Base-by-base conservation (phyloP, 2,113 vertebrate genomes). In the Smithornis capensis region DNA sequence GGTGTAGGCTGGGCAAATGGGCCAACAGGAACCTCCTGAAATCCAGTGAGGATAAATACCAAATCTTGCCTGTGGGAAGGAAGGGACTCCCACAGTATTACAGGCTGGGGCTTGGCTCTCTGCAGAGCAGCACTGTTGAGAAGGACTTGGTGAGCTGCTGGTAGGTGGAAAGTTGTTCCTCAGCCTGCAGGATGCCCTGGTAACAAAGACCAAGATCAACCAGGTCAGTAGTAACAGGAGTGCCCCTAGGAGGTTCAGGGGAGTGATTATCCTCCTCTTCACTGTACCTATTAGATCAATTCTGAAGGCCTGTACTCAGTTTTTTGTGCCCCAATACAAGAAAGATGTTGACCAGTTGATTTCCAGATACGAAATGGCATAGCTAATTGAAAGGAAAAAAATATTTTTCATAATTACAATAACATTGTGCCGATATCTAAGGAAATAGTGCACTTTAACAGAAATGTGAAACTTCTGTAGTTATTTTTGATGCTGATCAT, bases 391-490 rank as follows among this genome's bases (percentile, higher is more conserved):
- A 73, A 55, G 33, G 29, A 69, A 22, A 53, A 60, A 94, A 75
- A n/a, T 35, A 44, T 75, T 88, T 47, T 24, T 82, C 13, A 68
- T 9, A 10, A 19, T 87, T 83, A 69, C 19, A 45, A 24, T 62
- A 90, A 21, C 2, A 45, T 57, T 62, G 13, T 67, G 12, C 31
- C 23, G n/a, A 14, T 28, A 49, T 5, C 47, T 75, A 45, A 80
- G 25, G 15, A 27, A 85, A 79, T 33, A 53, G 14, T n/a, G 70
- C 70, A 37, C n/a, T 75, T 65, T 14, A 13, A 8, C 17, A 57
- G 69, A 29, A 65, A 73, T 0, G 0, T 15, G 9, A 76, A 83
- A 52, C 7, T 82, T 70, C 12, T 74, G 1, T 10, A 17, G 12
- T 28, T 35, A 9, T 2, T 62, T 94, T 94, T 57, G 28, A 31